phyloP scores from a whole-genome alignment of 2,113 vertebrate species.

The Arvicanthis niloticus region DNA sequence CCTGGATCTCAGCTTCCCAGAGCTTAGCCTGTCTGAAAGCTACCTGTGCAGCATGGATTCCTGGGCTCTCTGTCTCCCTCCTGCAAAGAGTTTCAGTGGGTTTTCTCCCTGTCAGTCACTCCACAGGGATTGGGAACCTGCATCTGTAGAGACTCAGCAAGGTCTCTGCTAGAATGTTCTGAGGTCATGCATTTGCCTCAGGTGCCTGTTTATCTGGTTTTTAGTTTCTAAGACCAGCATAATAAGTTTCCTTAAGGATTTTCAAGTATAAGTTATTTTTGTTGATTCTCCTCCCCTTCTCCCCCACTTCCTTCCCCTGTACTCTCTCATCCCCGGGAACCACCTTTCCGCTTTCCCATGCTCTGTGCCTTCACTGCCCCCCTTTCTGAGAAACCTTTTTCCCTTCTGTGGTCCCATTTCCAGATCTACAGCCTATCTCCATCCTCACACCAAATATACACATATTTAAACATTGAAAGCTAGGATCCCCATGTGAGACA shows the following conservation, averaged over 20 bases:
- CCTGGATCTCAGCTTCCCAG: neutral
- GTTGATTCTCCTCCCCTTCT: neutral
- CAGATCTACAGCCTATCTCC: neutral
- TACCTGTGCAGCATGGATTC: fast-evolving
- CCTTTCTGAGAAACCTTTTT: neutral
- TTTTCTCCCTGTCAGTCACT: no score
- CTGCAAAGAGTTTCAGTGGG: neutral
- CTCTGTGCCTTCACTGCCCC: no score
- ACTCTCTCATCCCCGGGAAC: neutral
- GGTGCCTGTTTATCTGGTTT: neutral
- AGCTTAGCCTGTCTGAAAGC: neutral
- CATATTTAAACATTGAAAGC: neutral
- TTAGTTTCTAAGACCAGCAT: neutral
- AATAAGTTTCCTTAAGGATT: neutral
- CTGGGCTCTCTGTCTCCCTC: fast-evolving
- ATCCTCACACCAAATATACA: neutral
- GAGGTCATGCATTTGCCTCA: fast-evolving
- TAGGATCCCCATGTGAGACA: neutral
- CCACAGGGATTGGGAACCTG: neutral
- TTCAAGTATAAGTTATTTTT: neutral
- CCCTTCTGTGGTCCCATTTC: neutral
- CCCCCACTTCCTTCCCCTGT: neutral
- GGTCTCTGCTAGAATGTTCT: neutral
- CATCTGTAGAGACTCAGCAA: fast-evolving
- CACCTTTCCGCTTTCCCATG: neutral